Evolutionary conservation across 2,113 vertebrate genomes (phyloP), one percentile per base, ranked within the genome.

Genomic region (Gambusia affinis): DNA sequence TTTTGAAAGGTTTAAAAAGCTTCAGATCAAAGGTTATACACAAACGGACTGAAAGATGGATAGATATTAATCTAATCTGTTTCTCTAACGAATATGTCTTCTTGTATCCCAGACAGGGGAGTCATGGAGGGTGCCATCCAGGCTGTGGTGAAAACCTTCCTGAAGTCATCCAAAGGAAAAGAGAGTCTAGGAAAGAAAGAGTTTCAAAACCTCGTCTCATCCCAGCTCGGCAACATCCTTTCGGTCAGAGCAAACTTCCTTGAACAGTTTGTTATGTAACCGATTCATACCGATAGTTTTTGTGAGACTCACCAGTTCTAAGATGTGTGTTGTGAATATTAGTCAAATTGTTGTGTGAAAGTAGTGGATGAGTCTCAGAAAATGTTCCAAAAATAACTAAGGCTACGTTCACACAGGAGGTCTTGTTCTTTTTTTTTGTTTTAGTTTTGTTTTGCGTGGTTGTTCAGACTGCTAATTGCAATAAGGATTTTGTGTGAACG

Each of bases 61-160:
- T 19, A 37, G 35, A 37, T 3, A 37, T 37, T 11, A 37, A 37
- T 11, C 35, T 37, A 28, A 67, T 67, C 37, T 24, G 31, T 39
- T 35, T 39, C 11, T 4, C 12, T 15, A 12, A 2, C 3, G 29
- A 22, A 31, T 63, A 64, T 76, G n/a, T 54, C 54, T 42, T 70
- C 42, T 84, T 15, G 14, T 60, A 67, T 19, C 51, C 29, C 60
- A 84, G 70, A 92, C 78, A 92, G 83, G 86, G 76, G 64, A 91
- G 86, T 75, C 78, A 95, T 95, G 94, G 95, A 95, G 89, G 54
- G 67, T 72, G 93, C 94, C 39, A 92, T 95, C 80, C 80, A 93
- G 87, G 92, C 87, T 33, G 14, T 95, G 70, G 95, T 95, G 88
- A 82, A 84, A 39, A 86, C 92, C 75, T 95, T 79, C 90, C 60